A percentile compares a stretch with the other conserved stretches of the same genome.
These are phyloP conservation scores for Lasioglossum baleicum DNA, from an alignment of 1,140 invertebrate species.

Conservation along the genomic window DNA sequence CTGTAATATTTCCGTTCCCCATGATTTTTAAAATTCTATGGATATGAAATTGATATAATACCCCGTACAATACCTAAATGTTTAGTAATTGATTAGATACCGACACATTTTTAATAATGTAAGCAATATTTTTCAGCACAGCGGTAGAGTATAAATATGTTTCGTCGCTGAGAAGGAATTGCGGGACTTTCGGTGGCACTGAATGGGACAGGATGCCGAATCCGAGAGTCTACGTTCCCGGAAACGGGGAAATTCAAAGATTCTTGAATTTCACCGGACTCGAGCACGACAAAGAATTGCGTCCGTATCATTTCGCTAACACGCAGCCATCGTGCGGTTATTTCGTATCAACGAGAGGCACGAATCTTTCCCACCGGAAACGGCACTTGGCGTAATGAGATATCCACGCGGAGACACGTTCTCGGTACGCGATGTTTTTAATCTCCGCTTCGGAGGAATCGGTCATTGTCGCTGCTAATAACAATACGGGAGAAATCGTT, in stretches of 20 bases:
- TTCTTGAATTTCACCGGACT: slow-evolving; percentile 30
- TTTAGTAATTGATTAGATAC: no score
- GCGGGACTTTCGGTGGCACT: no score
- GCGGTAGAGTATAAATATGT: no score
- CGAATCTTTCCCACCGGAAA: slow-evolving; percentile 38
- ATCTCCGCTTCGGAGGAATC: neutral
- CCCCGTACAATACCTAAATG: no score
- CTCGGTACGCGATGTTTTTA: slow-evolving; percentile 9
- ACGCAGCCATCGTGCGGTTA: slow-evolving; percentile 20
- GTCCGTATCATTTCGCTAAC: slow-evolving; percentile 31
- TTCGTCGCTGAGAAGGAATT: no score
- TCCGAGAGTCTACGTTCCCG: neutral
- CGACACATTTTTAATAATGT: no score
- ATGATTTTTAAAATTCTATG: no score
- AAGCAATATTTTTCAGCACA: no score
- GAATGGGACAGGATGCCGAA: no score
- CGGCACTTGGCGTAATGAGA: slow-evolving; percentile 29
- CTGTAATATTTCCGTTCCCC: no score
- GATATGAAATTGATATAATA: no score
- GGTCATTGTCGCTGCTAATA: neutral
- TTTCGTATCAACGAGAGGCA: slow-evolving; percentile 32
- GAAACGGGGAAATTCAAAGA: slow-evolving; percentile 33
- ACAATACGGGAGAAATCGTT: no score
- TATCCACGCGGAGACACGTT: slow-evolving; percentile 12
- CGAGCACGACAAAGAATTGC: neutral